Evolutionary conservation across 2,797 vertebrate genomes (phyloP), one percentile per base, ranked within the genome.

Genomic region (Mormyrops boulengeri): DNA sequence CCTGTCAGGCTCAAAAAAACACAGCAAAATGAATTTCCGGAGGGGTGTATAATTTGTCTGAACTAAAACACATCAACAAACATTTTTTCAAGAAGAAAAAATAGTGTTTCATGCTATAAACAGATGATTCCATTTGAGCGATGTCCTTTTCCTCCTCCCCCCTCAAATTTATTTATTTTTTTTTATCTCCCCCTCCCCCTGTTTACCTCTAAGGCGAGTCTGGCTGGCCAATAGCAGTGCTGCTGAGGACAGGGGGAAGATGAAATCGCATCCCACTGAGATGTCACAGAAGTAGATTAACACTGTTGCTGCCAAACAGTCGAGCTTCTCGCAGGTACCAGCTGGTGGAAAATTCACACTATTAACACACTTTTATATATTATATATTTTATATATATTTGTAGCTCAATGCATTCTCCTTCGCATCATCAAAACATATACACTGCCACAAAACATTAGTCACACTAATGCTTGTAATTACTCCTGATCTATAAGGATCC

Each of bases 251-350:
- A 94, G 92, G 93, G 92, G 93, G 66, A 90, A 87, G 89, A 91
- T 91, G 91, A 90, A 93, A 91, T 92, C 90, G 91, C 92, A 92
- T 93, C 93, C 92, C 90, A 93, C 93, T 93, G 91, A 91, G 89
- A 91, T 93, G 93, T 91, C 92, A 91, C 89, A 90, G 91, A 93
- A 92, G 92, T 92, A 93, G 94, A 94, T 93, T 94, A 95, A 95
- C 92, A 92, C 90, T 47, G 89, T 92, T 91, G 26, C 34, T 93
- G 92, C 88, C 91, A 92, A 93, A 92, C 66, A 89, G 92, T 92
- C 93, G 92, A 93, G 93, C 93, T 93, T 91, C 90, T 89, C 0
- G 60, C 91, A 91, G 91, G 91, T 94, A 93, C 91, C 93, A 94
- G 92, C 93, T 93, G 93, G 49, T 49, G n/a, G 5, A 26, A 53